Base-by-base conservation (phyloP, 2,797 vertebrate species). In the Echiichthys vipera region DNA sequence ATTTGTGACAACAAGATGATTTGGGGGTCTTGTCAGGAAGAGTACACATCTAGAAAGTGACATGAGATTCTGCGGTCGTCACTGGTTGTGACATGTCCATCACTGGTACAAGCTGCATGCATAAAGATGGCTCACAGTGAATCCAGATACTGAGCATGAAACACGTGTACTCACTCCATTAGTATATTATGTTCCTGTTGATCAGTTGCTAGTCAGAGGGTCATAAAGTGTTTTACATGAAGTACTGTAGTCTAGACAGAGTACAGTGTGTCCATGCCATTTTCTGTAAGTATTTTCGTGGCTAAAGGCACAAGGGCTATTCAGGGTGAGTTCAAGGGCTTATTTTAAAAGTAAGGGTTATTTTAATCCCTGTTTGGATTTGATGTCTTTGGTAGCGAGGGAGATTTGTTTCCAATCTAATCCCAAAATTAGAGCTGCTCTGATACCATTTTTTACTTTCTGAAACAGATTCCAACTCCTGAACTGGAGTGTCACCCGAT, bases 1-100 rank as follows among this genome's bases (percentile, higher is more conserved):
- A 76, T n/a, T n/a, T n/a, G 39, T 71, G 69, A 80, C 80, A 81
- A 37, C 45, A 15, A 59, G 53, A 74, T 67, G 84, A 65, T 80
- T 61, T 30, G 15, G 51, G 63, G 58, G 56, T 74, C 45, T 72
- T 73, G 73, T 77, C 55, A 46, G 53, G 46, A 27, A 8, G 37
- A 74, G 59, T 11, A 27, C 4, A 7, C 46, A 10, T 27, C 50
- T 10, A 20, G 54, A n/a, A 25, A 46, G 49, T 74, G 63, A 56
- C 57, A 54, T 42, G 64, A 70, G 37, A 63, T 40, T 65, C 58
- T 55, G n/a, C 49, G 43, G 70, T 65, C 17, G 11, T 39, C 34
- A 25, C 20, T 54, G 34, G 30, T 61, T 47, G 37, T 65, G 74
- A 73, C 56, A 74, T 74, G 77, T 57, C 42, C 54, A 42, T 63